Evolutionary conservation across 2,888 invertebrate genomes (phyloP), one percentile per base, ranked within the genome.

Genomic region (Tetheella fluctuosa): DNA sequence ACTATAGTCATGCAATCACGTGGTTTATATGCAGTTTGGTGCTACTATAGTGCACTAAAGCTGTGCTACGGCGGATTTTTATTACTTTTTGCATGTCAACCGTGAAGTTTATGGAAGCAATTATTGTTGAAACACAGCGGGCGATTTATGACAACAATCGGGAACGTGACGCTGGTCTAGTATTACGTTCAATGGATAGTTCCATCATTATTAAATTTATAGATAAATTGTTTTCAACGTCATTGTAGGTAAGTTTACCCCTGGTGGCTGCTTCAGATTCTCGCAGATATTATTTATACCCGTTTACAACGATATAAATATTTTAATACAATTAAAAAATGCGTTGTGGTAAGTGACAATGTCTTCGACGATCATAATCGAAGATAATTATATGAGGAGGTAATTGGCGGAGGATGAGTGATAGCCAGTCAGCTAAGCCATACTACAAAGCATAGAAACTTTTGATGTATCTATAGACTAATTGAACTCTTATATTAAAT

Each of bases 61-160:
- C 75, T 71, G 74, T 74, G 73, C 71, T 65, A 72, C 75, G 73
- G 70, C 67, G 73, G 71, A 78, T 79, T 89, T 88, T 88, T 88
- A 88, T 86, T 83, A 81, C 86, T 81, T 83, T 85, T 83, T 84
- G 80, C 83, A 81, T 85, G 85, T 85, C 86, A 84, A 81, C 82
- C 81, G 79, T 84, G 81, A 84, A 83, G 81, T 89, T 89, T 89
- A 89, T 89, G 79, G 84, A 77, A 60, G 83, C 83, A 86, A 86
- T 88, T 85, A 87, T 86, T 83, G 80, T 78, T 84, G 85, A 77
- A 81, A 84, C 82, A 77, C 71, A 76, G 66, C 63, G 56, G 58
- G 57, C 69, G 76, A 84, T 85, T 84, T 84, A 85, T 81, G 69
- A 66, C 71, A 70, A 74, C 77, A 70, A 81, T 78, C 77, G 71